Base-by-base conservation (phyloP, 1,140 invertebrate genomes). In the Heliconius hermathena region DNA sequence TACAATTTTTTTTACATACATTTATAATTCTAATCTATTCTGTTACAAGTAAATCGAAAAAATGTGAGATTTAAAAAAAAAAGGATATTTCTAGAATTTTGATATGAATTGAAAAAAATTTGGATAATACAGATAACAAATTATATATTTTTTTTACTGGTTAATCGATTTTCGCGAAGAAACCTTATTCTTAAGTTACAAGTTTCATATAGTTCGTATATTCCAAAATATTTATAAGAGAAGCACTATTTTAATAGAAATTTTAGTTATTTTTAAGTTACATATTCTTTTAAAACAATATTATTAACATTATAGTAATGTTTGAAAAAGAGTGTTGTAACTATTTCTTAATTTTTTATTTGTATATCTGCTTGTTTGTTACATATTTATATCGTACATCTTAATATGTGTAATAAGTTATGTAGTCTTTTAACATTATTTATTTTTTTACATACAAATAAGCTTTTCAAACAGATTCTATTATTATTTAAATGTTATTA, bases 1-100 rank as follows among this genome's bases (percentile, higher is more conserved):
- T 79, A 79, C 73, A 75, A 66, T 66, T 79, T 71, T n/a, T 75
- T 52, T 75, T 79, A 74, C 73, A 71, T 8, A 11, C n/a, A 54
- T 75, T 66, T 29, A 13, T 29, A 66, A 66, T 66, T 66, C 60
- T 26, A 66, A 26, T 29, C 22, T 66, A 66, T 26, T 60, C 9
- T 9, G 57, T 3, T 60, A 60, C 8, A 26, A 66, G 8, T 11
- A 66, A 29, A 66, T 22, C 22, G 11, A 66, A 26, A 26, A 66
- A 29, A 66, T 26, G 26, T 29, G 49, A 52, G 8, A 52, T 20
- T 18, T 20, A 20, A 18, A 49, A 20, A 52, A 20, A 20, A 6
- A 52, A 20, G 49, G 49, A 52, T 52, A 8, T 52, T 52, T 46
- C 13, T 46, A 46, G 41, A 46, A 46, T 16, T 52, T 52, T 26